Percentiles rank a stretch among this genome's conserved stretches.
These are phyloP conservation scores for Columba livia DNA, from an alignment of 2,113 vertebrate species.

Conservation along the genomic window DNA sequence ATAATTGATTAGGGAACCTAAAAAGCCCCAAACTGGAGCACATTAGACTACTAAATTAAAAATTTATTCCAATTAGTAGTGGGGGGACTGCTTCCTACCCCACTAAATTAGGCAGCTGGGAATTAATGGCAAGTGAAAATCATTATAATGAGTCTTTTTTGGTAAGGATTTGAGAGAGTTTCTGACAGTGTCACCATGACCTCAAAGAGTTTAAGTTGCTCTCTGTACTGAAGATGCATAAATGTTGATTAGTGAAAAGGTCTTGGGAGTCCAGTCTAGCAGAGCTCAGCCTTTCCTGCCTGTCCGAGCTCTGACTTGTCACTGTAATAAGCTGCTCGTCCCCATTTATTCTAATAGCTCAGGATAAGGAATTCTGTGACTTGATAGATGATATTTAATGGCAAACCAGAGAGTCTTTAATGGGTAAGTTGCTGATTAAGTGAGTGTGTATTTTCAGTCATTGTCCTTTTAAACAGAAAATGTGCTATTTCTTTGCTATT, in stretches of 20 bases:
- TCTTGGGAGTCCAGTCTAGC: background rate
- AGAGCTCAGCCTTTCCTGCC: background rate
- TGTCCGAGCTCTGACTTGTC: background rate
- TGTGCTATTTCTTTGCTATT: background rate
- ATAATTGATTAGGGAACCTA: background rate
- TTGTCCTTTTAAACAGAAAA: background rate
- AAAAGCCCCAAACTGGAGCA: background rate
- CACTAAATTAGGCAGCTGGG: slow-evolving; percentile 38
- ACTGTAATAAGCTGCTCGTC: background rate
- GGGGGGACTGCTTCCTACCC: background rate
- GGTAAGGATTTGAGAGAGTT: background rate
- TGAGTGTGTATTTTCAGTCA: background rate
- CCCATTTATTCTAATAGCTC: background rate
- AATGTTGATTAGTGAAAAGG: background rate
- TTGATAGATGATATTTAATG: background rate
- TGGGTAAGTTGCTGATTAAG: background rate
- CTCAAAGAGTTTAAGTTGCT: background rate
- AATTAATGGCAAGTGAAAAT: slow-evolving; percentile 43
- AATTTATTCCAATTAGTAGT: slow-evolving; percentile 52
- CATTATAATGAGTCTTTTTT: slow-evolving; percentile 11
- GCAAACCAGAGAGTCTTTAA: background rate
- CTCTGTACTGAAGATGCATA: background rate
- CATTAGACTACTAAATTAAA: slow-evolving; percentile 46
- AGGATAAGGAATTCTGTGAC: background rate
- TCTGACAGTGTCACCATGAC: background rate